Evolutionary conservation across 1,140 invertebrate species (phyloP).

Genomic region (Holcopasites calliopsidis): DNA sequence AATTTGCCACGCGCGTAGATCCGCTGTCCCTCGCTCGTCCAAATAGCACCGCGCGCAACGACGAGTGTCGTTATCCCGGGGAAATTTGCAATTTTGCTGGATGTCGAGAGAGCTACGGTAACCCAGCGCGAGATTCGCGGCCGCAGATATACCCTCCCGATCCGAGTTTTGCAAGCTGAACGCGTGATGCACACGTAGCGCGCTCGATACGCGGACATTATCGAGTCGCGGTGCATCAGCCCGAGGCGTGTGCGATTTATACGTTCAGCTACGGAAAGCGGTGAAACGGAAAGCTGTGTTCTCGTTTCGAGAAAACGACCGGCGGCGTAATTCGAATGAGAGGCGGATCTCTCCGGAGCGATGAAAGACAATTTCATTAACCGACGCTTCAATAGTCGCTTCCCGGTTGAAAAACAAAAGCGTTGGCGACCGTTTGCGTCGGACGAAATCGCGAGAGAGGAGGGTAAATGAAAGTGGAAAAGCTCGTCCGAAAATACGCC

Average conservation of each 20-base stretch:
- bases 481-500: constrained; percentile 7
- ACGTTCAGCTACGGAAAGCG: not conserved
- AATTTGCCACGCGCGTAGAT: constrained; percentile 23
- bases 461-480: not conserved
- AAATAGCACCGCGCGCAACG: not conserved
- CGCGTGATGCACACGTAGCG: not conserved
- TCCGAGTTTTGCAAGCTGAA: not conserved
- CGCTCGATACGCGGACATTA: not conserved
- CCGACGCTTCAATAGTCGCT: no score
- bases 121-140: not conserved
- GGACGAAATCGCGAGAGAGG: no score
- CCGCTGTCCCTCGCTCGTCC: not conserved
- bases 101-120: not conserved
- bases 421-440: no score
- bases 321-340: no score
- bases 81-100: constrained; percentile 9
- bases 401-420: no score
- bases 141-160: not conserved
- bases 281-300: not conserved
- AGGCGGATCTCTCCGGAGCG: no score
- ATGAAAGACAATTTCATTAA: no score
- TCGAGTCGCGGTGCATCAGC: not conserved
- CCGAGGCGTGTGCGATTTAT: not conserved
- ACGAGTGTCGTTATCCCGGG: not conserved
- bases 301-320: not conserved